Evolutionary conservation across 2,888 invertebrate species (phyloP).

Genomic region (Octodonta nipae): DNA sequence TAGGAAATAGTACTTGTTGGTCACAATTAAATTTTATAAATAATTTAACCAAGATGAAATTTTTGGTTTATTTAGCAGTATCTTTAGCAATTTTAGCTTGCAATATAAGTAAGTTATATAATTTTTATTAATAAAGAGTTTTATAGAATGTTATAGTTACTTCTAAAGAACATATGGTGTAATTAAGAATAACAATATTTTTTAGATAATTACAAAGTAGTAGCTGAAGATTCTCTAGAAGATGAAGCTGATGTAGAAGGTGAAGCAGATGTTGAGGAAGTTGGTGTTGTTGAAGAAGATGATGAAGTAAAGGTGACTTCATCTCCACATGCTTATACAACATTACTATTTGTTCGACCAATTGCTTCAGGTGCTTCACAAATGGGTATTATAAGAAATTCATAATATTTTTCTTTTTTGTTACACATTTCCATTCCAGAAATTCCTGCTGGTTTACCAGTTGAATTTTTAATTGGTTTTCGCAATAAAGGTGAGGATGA

Average conservation of each 20-base stretch:
- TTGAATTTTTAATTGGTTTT: conserved; percentile 93
- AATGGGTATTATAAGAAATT: conserved; percentile 43
- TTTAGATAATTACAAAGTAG: too few species aligned
- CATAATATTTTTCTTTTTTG: neutral
- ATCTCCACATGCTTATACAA: conserved; percentile 84
- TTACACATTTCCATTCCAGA: conserved; percentile 41
- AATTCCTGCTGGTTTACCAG: conserved; percentile 79
- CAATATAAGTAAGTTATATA: too few species aligned
- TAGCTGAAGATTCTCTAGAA: conserved; percentile 58
- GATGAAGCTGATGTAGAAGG: conserved; percentile 54
- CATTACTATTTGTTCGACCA: conserved; percentile 78
- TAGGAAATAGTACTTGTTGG: too few species aligned
- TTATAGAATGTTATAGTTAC: too few species aligned
- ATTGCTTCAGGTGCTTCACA: conserved; percentile 47
- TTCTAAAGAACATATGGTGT: too few species aligned
- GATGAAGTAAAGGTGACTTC: conserved; percentile 56
- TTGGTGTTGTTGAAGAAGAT: conserved; percentile 45
- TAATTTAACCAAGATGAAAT: too few species aligned
- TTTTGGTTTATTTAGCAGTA: too few species aligned
- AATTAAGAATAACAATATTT: too few species aligned
- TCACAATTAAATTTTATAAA: too few species aligned
- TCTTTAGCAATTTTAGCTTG: too few species aligned
- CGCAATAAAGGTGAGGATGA: conserved; percentile 85
- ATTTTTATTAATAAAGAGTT: too few species aligned
- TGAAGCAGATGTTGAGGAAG: conserved; percentile 54